Evolutionary conservation across 2,888 invertebrate species (phyloP).

Genomic region (Rosalia funebris): DNA sequence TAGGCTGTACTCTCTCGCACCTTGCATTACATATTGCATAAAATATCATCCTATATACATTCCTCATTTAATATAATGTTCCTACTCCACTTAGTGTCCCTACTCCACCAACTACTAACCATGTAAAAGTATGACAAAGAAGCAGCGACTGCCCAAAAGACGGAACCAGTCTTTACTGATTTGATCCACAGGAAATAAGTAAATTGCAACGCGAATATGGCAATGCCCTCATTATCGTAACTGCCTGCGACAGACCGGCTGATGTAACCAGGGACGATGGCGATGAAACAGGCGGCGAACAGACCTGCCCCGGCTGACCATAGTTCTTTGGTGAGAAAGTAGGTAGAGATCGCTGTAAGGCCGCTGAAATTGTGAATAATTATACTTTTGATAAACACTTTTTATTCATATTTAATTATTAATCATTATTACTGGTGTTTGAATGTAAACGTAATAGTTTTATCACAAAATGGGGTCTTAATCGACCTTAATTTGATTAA

Average conservation of each 20-base stretch:
- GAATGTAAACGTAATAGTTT: too few species aligned
- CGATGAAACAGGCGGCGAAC: conserved; percentile 98
- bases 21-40: too few species aligned
- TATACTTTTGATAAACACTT: too few species aligned
- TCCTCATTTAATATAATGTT: too few species aligned
- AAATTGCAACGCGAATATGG: conserved; percentile 98
- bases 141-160: conserved; percentile 95
- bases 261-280: conserved; percentile 98
- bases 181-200: conserved; percentile 99
- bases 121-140: conserved; percentile 99
- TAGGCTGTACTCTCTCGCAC: too few species aligned
- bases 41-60: too few species aligned
- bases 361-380: conserved; percentile 77
- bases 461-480: too few species aligned
- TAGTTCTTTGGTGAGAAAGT: conserved; percentile 95
- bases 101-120: too few species aligned
- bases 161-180: conserved; percentile 95
- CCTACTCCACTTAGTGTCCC: too few species aligned
- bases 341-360: conserved; percentile 96
- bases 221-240: conserved; percentile 99
- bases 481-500: too few species aligned
- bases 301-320: conserved; percentile 97
- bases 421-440: too few species aligned
- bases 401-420: too few species aligned
- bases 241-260: conserved; percentile 99